These are phyloP conservation scores for Channa maculata DNA, from an alignment of 2,113 vertebrate genomes.

Conservation along the genomic window DNA sequence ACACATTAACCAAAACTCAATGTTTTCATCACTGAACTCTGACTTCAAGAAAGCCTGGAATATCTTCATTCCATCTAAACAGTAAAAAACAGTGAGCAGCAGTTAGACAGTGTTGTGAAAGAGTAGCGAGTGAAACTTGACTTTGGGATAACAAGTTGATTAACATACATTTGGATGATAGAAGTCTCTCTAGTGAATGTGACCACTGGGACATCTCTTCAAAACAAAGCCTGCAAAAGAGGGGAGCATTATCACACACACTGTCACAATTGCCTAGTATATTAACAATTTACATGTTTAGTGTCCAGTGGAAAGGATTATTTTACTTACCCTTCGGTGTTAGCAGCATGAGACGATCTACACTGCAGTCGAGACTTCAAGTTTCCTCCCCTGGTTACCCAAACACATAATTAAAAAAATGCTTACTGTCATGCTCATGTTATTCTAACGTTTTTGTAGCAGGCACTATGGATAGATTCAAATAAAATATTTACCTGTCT, in stretches of 20 bases:
- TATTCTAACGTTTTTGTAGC: neutral
- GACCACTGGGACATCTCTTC: slow-evolving; percentile 83
- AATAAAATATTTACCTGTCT: slow-evolving; percentile 65
- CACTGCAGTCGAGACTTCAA: slow-evolving; percentile 61
- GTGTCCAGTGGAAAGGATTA: neutral
- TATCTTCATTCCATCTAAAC: slow-evolving; percentile 79
- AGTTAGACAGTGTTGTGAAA: neutral
- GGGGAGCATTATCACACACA: slow-evolving; percentile 15
- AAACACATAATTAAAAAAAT: slow-evolving; percentile 3
- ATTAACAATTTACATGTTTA: neutral
- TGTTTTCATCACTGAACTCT: slow-evolving; percentile 87
- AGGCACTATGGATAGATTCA: neutral
- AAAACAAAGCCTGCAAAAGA: slow-evolving; percentile 71
- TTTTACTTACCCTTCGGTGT: slow-evolving; percentile 57
- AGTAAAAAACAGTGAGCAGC: neutral
- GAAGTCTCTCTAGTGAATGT: slow-evolving; percentile 81
- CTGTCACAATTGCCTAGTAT: neutral
- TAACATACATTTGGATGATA: slow-evolving; percentile 83
- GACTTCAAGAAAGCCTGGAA: slow-evolving; percentile 85
- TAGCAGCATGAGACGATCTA: slow-evolving; percentile 28
- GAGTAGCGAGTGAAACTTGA: neutral
- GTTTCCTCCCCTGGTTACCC: slow-evolving; percentile 59
- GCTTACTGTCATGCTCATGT: neutral
- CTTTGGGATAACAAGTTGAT: neutral
- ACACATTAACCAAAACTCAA: slow-evolving; percentile 86